Base-by-base conservation (phyloP, 2,797 vertebrate species). In the Hemibagrus guttatus region DNA sequence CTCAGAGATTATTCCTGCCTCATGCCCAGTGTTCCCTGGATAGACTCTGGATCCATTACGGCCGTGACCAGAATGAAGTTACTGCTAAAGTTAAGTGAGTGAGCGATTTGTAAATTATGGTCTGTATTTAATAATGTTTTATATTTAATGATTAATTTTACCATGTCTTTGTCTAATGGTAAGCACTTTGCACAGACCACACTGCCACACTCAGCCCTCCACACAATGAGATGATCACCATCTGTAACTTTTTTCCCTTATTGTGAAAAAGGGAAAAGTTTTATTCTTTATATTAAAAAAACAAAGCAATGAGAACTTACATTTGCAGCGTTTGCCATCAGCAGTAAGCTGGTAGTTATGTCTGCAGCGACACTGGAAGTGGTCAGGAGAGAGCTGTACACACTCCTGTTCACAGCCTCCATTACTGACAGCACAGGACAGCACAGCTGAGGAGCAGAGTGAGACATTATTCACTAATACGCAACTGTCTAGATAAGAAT, bases 371-470 rank as follows among this genome's bases (percentile, higher is more conserved):
- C 96, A 97, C 79, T 87, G 96, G 88, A 95, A 96, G 86, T 93
- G 95, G 0, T 91, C 89, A 26, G 82, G 76, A 0, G 94, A 95
- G 88, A 97, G 92, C 92, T 96, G 97, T 42, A 96, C 86, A 0
- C 96, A 97, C 80, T 93, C 85, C 0, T 97, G 96, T 59, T 97
- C 95, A 0, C 96, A 97, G 89, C 96, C 96, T 0, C 96, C 96
- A 0, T 97, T 97, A 90, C 91, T 95, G 82, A 96, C 61, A 1
- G 94, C 80, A 0, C 96, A 97, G 3, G 96, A 94, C 89, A 91
- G 93, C 83, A 95, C n/a, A 35, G 93, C 97, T 97, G 71, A 4
- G 31, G 86, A 85, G n/a, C 54, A 79, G 28, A 23, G 19, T 79
- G 31, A 35, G 19, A 42, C 2, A 42, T 23, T 61, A 78, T 78